phyloP scores from a whole-genome alignment of 2,888 invertebrate species.

The Crepidodera aurea region DNA sequence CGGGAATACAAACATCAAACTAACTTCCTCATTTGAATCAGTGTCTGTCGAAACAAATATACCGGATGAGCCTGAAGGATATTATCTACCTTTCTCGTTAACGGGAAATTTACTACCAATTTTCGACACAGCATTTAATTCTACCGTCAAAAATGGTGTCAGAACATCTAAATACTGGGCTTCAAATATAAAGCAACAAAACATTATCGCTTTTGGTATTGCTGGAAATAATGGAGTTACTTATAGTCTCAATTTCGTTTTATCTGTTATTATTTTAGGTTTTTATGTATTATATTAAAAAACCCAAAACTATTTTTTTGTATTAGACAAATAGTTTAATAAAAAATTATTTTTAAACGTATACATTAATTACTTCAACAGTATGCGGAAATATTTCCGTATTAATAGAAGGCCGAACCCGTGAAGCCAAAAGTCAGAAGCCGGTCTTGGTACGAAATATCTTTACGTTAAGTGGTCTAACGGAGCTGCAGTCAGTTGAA shows the following conservation, averaged over 20 bases:
- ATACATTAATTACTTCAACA: too few species aligned
- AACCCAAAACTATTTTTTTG: too few species aligned
- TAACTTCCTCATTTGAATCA: slow-evolving; percentile 39
- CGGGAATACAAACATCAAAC: slow-evolving; percentile 38
- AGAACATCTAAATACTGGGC: slow-evolving; percentile 2
- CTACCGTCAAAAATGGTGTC: slow-evolving; percentile 26
- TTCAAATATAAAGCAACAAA: slow-evolving; percentile 28
- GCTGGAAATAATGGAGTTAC: slow-evolving; percentile 23
- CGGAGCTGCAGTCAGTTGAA: too few species aligned
- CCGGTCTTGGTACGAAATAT: too few species aligned
- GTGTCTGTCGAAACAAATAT: slow-evolving; percentile 40
- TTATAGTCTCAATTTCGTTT: background rate
- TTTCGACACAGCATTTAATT: slow-evolving; percentile 38
- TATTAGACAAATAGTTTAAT: too few species aligned
- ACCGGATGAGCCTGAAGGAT: slow-evolving; percentile 25
- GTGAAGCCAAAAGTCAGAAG: too few species aligned
- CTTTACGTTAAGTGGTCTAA: too few species aligned
- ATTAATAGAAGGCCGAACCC: too few species aligned
- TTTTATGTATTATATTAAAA: background rate
- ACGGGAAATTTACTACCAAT: slow-evolving; percentile 41
- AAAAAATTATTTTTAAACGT: too few species aligned
- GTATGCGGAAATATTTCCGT: too few species aligned
- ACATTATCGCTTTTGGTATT: slow-evolving; percentile 43
- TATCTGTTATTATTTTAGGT: background rate
- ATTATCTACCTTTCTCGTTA: slow-evolving; percentile 44